Base-by-base conservation (phyloP, 2,888 invertebrate genomes). In the Lamellibrachia columna region DNA sequence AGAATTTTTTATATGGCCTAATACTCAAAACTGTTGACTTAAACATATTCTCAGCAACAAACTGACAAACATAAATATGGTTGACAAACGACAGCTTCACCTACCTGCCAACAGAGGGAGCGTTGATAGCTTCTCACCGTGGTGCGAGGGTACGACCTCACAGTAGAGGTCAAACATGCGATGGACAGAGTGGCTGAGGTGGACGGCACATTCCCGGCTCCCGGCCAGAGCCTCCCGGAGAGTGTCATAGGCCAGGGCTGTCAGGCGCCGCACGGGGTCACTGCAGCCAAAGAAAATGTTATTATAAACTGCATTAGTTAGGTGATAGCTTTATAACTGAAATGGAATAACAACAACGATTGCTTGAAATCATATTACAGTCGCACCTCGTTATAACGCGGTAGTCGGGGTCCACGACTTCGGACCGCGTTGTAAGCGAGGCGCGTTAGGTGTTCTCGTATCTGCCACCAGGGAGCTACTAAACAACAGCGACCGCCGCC, bases 121-220 rank as follows among this genome's bases (percentile, higher is more conserved):
- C 11, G 91, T 93, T 7, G 91, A 92, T n/a, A 94, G 93, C 58
- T 92, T 93, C 55, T 94, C 94, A 11, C 91, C 40, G 92, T 94
- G 94, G 92, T 94, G 93, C 9, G 94, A 93, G 3, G 94, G 94
- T 22, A 94, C 92, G 60, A 94, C 93, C 52, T 94, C 94, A 92
- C 93, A 93, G 93, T 92, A 94, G n/a, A 94, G 93, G 53, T 94
- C 94, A 92, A 94, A 94, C 92, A 94, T 91, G 90, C 92, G 93
- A 90, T 92, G 92, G 28, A 94, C 90, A 11, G 94, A 90, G 92
- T 92, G 90, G 90, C 92, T 92, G 90, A 94, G 93, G 91, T 94
- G 94, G 52, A 92, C 91, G 55, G 94, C 93, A 0, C 93, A 92
- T 52, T 94, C 94, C 7, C 91, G 92, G 91, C 93, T 93, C 6